phyloP scores from a whole-genome alignment of 2,113 vertebrate species.

The Cepphus grylle region DNA sequence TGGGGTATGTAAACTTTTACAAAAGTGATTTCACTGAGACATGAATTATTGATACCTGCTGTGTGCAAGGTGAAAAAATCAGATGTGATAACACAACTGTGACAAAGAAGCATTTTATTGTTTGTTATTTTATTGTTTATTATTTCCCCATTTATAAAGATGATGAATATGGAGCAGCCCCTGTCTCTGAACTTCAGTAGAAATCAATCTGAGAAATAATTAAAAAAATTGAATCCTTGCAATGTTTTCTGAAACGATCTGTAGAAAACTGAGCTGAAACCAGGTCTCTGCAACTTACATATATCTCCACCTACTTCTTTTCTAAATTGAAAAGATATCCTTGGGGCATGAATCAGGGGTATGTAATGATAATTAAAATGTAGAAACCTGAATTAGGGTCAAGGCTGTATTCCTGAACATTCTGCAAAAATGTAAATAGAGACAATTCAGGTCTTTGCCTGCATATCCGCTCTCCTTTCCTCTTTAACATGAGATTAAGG shows the following conservation, averaged over 20 bases:
- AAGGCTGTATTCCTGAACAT: neutral
- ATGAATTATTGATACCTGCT: slow-evolving; percentile 62
- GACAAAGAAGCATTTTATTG: neutral
- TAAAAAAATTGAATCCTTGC: slow-evolving; percentile 1
- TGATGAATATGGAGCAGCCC: neutral
- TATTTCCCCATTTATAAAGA: slow-evolving; percentile 42
- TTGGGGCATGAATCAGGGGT: neutral
- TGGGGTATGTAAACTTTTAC: slow-evolving; percentile 38
- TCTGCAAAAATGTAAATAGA: neutral
- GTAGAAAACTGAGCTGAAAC: neutral
- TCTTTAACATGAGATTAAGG: neutral
- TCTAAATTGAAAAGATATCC: neutral
- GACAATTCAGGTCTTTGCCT: neutral
- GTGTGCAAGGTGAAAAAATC: neutral
- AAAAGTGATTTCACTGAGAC: slow-evolving; percentile 36
- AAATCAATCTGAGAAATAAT: slow-evolving; percentile 36
- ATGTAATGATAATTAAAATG: neutral
- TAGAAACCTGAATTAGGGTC: neutral
- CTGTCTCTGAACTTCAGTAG: neutral
- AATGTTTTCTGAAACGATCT: neutral
- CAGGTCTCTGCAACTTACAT: neutral
- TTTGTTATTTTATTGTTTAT: slow-evolving; percentile 42
- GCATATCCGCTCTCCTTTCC: neutral
- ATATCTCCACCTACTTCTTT: neutral
- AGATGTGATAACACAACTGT: slow-evolving; percentile 42